Base-by-base conservation (phyloP, 2,888 invertebrate species). In the Zaprionus obscuricornis region DNA sequence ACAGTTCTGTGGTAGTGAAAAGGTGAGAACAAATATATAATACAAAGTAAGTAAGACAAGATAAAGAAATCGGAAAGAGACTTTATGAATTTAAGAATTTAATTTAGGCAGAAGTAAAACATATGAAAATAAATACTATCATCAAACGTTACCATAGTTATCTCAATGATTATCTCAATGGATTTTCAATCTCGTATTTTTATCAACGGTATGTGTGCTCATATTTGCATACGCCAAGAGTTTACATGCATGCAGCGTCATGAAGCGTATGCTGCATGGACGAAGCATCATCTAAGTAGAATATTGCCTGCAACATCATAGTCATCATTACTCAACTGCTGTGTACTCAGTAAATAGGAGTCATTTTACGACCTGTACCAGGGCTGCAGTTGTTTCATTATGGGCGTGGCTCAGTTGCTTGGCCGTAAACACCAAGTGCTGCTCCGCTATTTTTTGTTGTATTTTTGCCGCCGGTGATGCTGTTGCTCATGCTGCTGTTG, bases 251-350 rank as follows among this genome's bases (percentile, higher is more conserved):
- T n/a, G n/a, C n/a, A 43, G 49, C 59, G 54, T 54, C 71, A 66
- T 33, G 42, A 31, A 56, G 54, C 47, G 50, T 27, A 37, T 49
- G 59, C 36, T 37, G 39, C 34, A 45, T 62, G 26, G 49, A 14
- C 17, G 20, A 45, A 22, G 17, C 36, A 36, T 46, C 50, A 39
- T 36, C 17, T 13, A 13, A n/a, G 54, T 11, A n/a, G 29, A 6
- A 13, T 24, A 24, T 40, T 37, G 40, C 42, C 33, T 56, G 77
- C 65, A 62, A 55, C 85, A 81, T 74, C 81, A 74, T 82, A 70
- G 83, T 78, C 81, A 85, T 81, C 81, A 85, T 81, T 81, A 81
- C 73, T 81, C 85, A 81, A 81, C 83, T 85, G 69, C 75, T 63
- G 47, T 63, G 65, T 51, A 47, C 52, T 71, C 71, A 51, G 83